Conservation (phyloP, 2,113 vertebrate genomes). For the Dasyornis broadbenti region DNA sequence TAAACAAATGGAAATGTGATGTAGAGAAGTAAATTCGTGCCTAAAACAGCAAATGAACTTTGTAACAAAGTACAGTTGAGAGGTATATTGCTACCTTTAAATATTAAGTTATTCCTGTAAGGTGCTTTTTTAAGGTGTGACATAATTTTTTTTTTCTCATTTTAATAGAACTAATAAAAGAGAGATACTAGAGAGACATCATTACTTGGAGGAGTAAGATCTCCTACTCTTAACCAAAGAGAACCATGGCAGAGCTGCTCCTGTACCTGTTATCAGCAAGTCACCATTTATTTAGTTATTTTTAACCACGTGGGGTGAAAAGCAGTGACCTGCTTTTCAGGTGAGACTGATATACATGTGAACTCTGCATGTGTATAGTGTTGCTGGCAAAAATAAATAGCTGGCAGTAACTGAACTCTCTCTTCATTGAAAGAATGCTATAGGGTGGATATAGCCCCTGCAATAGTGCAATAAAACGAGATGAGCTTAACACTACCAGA, state of each 20-base stretch:
- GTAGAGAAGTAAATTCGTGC: not conserved
- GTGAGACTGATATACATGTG: conserved; percentile 45
- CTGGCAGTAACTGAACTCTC: conserved; percentile 64
- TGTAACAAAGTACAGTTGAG: not conserved
- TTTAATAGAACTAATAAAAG: conserved; percentile 76
- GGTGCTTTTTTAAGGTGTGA: conserved; percentile 64
- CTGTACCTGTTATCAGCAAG: not conserved
- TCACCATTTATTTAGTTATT: not conserved
- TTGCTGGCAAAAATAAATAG: conserved; percentile 75
- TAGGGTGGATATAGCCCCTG: conserved; percentile 64
- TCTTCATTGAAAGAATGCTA: conserved; percentile 60
- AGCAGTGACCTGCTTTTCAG: conserved; percentile 41
- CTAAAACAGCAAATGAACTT: conserved; percentile 39
- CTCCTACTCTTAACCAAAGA: conserved; percentile 33
- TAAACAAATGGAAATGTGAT: conserved; percentile 22
- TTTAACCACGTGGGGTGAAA: conserved; percentile 21
- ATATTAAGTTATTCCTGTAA: conserved; percentile 62
- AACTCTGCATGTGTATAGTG: conserved; percentile 59
- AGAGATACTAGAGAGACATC: conserved; percentile 68
- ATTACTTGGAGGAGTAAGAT: conserved; percentile 58
- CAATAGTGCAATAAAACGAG: conserved; percentile 71
- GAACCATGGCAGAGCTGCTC: not conserved
- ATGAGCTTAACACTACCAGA: conserved; percentile 89
- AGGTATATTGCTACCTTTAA: conserved; percentile 64
- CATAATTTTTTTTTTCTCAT: conserved; percentile 62